Percentiles rank a stretch among this genome's conserved stretches.
Evolutionary conservation across 2,113 vertebrate genomes (phyloP).

Genomic region (Larimichthys polyactis): DNA sequence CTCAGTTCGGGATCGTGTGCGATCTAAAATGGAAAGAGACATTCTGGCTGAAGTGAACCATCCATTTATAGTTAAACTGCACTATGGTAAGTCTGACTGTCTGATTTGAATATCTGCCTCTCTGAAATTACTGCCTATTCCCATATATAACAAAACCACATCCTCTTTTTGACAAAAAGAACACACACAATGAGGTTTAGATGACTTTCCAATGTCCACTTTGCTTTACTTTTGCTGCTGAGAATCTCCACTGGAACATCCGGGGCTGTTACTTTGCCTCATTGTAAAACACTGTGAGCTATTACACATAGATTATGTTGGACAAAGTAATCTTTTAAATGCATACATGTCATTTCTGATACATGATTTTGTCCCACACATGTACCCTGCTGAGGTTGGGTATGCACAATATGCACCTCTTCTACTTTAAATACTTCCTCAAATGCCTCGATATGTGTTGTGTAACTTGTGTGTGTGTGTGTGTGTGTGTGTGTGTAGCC

Average conservation of each 20-base stretch:
- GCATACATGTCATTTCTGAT: background rate
- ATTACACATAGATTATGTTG: background rate
- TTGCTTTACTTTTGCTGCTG: background rate
- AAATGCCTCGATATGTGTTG: background rate
- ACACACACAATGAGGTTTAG: background rate
- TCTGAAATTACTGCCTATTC: background rate
- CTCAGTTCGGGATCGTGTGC: slow-evolving; percentile 93
- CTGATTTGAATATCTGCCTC: slow-evolving; percentile 3
- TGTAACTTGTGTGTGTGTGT: slow-evolving; percentile 17
- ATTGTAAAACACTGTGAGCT: background rate
- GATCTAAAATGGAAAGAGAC: slow-evolving; percentile 98
- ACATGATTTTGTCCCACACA: background rate
- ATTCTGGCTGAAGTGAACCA: slow-evolving; percentile 98
- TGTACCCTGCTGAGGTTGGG: background rate
- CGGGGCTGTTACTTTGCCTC: background rate
- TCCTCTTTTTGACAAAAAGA: background rate
- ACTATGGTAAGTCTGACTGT: slow-evolving; percentile 88
- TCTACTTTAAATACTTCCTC: slow-evolving; percentile 13
- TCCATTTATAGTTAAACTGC: slow-evolving; percentile 97
- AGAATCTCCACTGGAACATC: background rate
- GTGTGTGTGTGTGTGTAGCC: slow-evolving; percentile 80
- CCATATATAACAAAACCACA: background rate
- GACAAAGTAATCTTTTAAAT: background rate
- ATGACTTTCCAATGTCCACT: background rate
- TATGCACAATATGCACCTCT: background rate